A percentile compares a stretch with the other conserved stretches of the same genome.
phyloP scores from a whole-genome alignment of 2,113 vertebrate species.

The Lonchura striata region DNA sequence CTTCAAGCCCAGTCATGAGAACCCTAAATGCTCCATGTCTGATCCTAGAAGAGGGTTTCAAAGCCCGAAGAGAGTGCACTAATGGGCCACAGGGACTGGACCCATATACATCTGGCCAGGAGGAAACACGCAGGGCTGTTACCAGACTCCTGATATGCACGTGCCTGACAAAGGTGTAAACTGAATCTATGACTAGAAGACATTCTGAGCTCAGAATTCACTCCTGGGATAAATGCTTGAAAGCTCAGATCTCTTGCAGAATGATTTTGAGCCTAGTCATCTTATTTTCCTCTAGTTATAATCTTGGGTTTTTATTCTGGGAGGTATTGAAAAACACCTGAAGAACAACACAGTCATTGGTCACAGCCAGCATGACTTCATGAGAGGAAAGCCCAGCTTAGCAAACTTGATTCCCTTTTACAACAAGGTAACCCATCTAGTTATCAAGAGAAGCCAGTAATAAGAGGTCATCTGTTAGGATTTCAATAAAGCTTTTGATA shows the following conservation, averaged over 20 bases:
- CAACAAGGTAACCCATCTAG: background rate
- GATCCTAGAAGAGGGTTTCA: background rate
- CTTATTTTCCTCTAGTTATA: background rate
- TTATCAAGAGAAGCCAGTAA: background rate
- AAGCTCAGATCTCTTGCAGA: background rate
- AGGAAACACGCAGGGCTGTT: background rate
- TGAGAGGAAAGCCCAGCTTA: background rate
- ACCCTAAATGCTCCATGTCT: background rate
- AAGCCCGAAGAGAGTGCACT: background rate
- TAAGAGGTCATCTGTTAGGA: background rate
- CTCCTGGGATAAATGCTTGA: background rate
- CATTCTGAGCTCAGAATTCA: background rate
- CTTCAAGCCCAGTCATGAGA: background rate
- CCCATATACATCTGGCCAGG: background rate
- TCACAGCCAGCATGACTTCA: background rate
- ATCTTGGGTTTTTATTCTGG: background rate
- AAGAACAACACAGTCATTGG: background rate
- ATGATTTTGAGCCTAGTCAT: background rate
- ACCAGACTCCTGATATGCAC: fast-evolving
- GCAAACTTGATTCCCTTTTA: background rate
- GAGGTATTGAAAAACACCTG: background rate
- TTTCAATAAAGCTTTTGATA: background rate
- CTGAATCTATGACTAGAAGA: background rate
- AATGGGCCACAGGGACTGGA: background rate
- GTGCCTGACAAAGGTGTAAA: background rate